Evolutionary conservation across 2,888 invertebrate genomes (phyloP).

Genomic region (Dermolepida albohirtum): DNA sequence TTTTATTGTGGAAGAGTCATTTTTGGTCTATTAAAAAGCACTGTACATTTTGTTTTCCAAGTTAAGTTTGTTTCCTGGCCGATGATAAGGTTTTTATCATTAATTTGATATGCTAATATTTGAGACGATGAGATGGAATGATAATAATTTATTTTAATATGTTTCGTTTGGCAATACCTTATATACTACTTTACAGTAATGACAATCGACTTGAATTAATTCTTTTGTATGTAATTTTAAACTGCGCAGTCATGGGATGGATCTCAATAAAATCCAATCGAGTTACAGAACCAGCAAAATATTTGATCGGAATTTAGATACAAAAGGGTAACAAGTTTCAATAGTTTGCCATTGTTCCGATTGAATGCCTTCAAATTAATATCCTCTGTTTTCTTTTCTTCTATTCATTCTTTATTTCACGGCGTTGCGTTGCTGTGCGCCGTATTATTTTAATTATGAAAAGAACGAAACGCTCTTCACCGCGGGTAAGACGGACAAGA

Average conservation of each 20-base stretch:
- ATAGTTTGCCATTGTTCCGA: slow-evolving; percentile 29
- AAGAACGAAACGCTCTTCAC: background rate
- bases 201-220: slow-evolving; percentile 17
- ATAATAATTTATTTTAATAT: too few relatives aligned
- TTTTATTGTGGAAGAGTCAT: too few relatives aligned
- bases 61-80: too few relatives aligned
- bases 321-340: slow-evolving; percentile 27
- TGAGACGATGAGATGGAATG: too few relatives aligned
- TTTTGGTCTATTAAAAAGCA: too few relatives aligned
- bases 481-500: slow-evolving; percentile 9
- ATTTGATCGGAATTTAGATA: slow-evolving; percentile 27
- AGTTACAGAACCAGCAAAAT: slow-evolving; percentile 6
- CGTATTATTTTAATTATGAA: slow-evolving; percentile 31
- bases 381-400: slow-evolving; percentile 23
- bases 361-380: slow-evolving; percentile 30
- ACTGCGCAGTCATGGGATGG: slow-evolving; percentile 9
- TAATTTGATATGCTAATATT: too few relatives aligned
- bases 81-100: too few relatives aligned
- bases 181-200: background rate
- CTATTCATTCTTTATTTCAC: slow-evolving; percentile 5
- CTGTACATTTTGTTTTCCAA: too few relatives aligned
- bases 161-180: too few relatives aligned
- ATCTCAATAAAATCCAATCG: background rate
- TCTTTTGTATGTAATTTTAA: slow-evolving; percentile 9
- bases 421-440: slow-evolving; percentile 5